Evolutionary conservation across 2,888 invertebrate species (phyloP).

Genomic region (Lottia gigantea): DNA sequence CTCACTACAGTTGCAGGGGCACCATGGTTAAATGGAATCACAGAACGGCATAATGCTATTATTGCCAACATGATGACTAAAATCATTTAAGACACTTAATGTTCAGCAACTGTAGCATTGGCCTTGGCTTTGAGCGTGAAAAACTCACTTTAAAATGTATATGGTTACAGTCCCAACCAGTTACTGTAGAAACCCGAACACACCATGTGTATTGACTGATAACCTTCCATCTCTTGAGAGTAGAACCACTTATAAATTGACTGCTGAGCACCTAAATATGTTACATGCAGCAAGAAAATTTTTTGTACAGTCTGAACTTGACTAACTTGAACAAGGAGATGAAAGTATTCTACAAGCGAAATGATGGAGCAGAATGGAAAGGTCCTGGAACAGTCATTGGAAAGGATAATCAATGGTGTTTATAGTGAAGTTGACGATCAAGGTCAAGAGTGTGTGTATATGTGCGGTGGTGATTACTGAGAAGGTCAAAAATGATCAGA

Average conservation of each 20-base stretch:
- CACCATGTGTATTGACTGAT: neutral
- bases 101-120: slow-evolving; percentile 18
- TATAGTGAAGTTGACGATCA: no score
- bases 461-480: no score
- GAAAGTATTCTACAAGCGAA: no score
- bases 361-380: no score
- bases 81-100: slow-evolving; percentile 16
- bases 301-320: neutral
- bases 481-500: no score
- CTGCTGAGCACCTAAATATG: neutral
- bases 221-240: neutral
- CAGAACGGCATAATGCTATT: neutral
- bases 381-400: no score
- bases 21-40: neutral
- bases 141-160: neutral
- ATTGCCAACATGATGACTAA: neutral
- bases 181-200: neutral
- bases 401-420: no score
- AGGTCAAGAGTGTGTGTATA: no score
- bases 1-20: neutral
- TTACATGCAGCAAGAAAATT: neutral
- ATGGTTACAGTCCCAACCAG: neutral
- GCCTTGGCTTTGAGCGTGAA: neutral
- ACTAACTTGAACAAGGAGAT: no score
- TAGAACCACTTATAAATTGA: neutral